These are phyloP conservation scores for Anoplius nigerrimus DNA, from an alignment of 2,888 invertebrate genomes.

Conservation along the genomic window DNA sequence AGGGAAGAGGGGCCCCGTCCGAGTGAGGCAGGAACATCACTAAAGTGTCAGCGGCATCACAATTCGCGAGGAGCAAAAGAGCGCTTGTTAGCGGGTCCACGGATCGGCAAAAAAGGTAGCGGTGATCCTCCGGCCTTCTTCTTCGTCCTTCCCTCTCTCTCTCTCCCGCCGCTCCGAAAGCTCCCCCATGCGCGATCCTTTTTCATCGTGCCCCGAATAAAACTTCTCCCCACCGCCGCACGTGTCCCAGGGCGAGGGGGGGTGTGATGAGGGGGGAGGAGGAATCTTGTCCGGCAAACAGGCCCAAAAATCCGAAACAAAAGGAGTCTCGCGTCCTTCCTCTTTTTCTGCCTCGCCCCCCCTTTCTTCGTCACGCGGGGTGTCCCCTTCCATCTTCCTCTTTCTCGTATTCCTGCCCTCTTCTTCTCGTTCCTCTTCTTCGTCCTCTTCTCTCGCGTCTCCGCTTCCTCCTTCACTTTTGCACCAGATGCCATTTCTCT, in stretches of 20 bases:
- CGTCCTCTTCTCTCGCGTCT: too few species aligned
- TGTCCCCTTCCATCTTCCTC: neutral
- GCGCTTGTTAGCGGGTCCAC: conserved; percentile 71
- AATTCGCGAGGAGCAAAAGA: conserved; percentile 71
- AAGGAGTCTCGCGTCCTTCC: neutral
- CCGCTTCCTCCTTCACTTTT: neutral
- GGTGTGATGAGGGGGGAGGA: neutral
- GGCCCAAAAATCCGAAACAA: neutral
- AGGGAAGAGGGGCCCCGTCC: conserved; percentile 29
- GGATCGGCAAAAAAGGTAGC: conserved; percentile 65
- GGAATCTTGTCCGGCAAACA: conserved; percentile 1
- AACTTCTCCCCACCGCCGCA: neutral
- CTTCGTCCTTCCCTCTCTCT: neutral
- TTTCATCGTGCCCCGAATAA: neutral
- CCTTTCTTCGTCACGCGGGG: neutral
- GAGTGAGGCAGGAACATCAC: conserved; percentile 70
- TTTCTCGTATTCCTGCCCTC: neutral
- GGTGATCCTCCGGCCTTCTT: neutral
- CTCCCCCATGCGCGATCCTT: conserved; percentile 18
- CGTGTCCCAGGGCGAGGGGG: neutral
- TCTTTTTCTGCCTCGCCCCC: neutral
- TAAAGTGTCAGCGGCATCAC: conserved; percentile 75
- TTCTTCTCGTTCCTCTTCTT: neutral
- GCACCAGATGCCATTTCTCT: neutral
- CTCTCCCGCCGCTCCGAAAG: conserved; percentile 1